Evolutionary conservation across 1,140 invertebrate species (phyloP), one percentile per base, ranked within the genome.

Genomic region (Orius laevigatus): DNA sequence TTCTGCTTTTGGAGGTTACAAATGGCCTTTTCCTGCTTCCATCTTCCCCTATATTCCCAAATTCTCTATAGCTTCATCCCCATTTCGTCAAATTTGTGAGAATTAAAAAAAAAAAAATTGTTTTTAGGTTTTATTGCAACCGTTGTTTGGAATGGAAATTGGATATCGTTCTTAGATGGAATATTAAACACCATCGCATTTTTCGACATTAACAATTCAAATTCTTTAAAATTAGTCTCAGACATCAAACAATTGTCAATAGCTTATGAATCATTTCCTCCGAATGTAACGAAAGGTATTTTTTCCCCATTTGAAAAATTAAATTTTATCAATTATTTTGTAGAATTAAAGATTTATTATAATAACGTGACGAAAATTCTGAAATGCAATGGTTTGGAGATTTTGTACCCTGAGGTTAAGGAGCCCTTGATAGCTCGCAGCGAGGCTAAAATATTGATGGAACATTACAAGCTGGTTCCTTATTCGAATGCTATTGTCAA

Each of bases 71-170:
- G n/a, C n/a, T n/a, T n/a, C n/a, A n/a, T n/a, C n/a, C n/a, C n/a
- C n/a, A n/a, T n/a, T n/a, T n/a, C n/a, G n/a, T n/a, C n/a, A n/a
- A n/a, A n/a, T n/a, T n/a, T n/a, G n/a, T n/a, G n/a, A n/a, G n/a
- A n/a, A n/a, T n/a, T n/a, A n/a, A n/a, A n/a, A n/a, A n/a, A n/a
- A n/a, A n/a, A n/a, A 25, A 25, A 25, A 25, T 8, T 25, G 3
- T 25, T 25, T 25, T 25, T 25, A 25, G 25, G 25, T 4, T 25
- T 25, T 25, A 25, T 25, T 25, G 25, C 25, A 25, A 25, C 31
- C 12, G 43, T 54, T 15, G 34, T 20, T 18, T 54, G 49, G 49
- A 46, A 3, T n/a, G 46, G 47, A 36, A 45, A 44, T 32, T 36
- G 20, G 34, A 44, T 34, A 36, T 11, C 35, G 5, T 53, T 50